Base-by-base conservation (phyloP, 2,797 vertebrate genomes). In the Xiphorhynchus erythropygius region DNA sequence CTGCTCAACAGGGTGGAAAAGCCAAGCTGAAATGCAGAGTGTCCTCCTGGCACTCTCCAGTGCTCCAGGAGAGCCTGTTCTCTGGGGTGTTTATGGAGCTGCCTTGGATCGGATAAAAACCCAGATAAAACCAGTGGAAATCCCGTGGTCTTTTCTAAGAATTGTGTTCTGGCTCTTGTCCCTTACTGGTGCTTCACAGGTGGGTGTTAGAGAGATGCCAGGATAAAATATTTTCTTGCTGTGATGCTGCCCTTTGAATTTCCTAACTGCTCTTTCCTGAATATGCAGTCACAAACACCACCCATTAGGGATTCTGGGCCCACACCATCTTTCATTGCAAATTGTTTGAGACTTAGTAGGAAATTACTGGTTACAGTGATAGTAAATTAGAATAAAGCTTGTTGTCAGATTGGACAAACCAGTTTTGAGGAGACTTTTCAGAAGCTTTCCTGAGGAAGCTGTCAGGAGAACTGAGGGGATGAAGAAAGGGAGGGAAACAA, bases 401-500 rank as follows among this genome's bases (percentile, higher is more conserved):
- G 6, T 81, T 94, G 82, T 59, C 41, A 63, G 37, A 47, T 78
- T 42, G 59, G 67, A 90, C 35, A 65, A 92, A 89, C 12, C n/a
- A 75, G 62, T 93, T 94, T 81, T 84, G 64, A 78, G 57, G 47
- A 65, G 28, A 18, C 15, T 42, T 27, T 67, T 94, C 30, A 67
- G 49, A 77, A 78, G 46, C 57, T 84, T 84, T 86, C 35, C 42
- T 42, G 33, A 52, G 42, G 28, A 69, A 30, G 3, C 32, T 71
- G 39, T 62, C 22, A 4, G 74, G 49, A 90, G 80, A 88, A 69
- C 56, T 62, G 35, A 74, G 60, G 28, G 14, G 18, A 47, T 83
- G 50, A 56, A 68, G 69, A 68, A 83, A 44, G 28, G 32, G 47
- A 70, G 55, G 24, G 47, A 84, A 74, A n/a, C 42, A 23, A 70